These are phyloP conservation scores for Limnephilus lunatus DNA, from an alignment of 2,888 invertebrate genomes.

Conservation along the genomic window DNA sequence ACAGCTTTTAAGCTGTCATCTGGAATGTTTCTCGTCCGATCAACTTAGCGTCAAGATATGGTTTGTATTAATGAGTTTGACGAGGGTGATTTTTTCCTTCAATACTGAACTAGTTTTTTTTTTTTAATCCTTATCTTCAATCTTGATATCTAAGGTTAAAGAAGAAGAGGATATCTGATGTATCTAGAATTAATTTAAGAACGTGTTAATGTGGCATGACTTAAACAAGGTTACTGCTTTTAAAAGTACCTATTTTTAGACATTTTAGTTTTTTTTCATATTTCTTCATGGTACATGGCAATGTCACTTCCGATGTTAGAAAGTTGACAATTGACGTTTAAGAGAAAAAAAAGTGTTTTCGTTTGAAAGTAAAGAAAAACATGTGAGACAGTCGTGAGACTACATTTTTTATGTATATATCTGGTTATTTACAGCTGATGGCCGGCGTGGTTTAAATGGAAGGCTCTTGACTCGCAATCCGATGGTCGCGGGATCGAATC, in stretches of 20 bases:
- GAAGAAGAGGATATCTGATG: background rate
- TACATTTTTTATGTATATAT: background rate
- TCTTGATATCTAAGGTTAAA: background rate
- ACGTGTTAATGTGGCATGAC: background rate
- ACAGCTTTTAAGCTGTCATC: background rate
- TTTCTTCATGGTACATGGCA: background rate
- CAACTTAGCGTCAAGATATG: background rate
- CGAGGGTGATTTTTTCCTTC: background rate
- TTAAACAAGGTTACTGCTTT: background rate
- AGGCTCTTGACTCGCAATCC: no score
- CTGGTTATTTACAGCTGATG: no score
- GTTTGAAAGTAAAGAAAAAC: background rate
- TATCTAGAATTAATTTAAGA: background rate
- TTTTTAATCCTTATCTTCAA: background rate
- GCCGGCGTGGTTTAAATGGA: no score
- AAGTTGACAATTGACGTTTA: background rate
- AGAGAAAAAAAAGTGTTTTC: background rate
- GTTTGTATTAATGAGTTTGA: background rate
- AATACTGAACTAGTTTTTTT: background rate
- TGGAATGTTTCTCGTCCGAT: background rate
- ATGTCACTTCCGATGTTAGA: background rate
- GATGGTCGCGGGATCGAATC: no score
- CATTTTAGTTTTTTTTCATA: no score
- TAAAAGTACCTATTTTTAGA: background rate
- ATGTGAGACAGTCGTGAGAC: background rate